Evolutionary conservation across 1,140 invertebrate species (phyloP).

Genomic region (Ceratoteleas bidentatus): DNA sequence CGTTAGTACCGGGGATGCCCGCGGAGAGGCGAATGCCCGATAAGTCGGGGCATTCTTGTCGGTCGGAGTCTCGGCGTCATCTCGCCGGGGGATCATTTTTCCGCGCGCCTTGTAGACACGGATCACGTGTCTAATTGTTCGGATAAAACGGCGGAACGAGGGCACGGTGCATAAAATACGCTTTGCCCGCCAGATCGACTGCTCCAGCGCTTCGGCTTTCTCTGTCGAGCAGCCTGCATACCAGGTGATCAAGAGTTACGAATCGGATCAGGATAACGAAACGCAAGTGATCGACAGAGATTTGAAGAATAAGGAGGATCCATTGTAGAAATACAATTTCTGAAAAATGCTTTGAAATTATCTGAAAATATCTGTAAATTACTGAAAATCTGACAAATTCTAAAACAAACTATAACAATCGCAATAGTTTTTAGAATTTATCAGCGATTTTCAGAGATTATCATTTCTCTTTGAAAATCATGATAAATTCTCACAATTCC

Average conservation of each 20-base stretch:
- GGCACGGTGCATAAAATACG: conserved; percentile 72
- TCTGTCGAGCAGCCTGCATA: conserved; percentile 67
- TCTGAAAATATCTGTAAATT: too few relatives aligned
- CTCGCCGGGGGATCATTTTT: conserved; percentile 51
- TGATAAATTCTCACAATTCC: too few relatives aligned
- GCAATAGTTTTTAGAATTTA: too few relatives aligned
- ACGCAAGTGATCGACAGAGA: too few relatives aligned
- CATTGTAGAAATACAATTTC: too few relatives aligned
- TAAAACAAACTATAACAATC: too few relatives aligned
- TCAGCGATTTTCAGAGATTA: too few relatives aligned
- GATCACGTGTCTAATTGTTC: conserved; percentile 75
- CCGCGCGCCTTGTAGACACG: conserved; percentile 50
- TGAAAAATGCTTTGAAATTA: too few relatives aligned
- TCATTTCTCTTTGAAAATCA: too few relatives aligned
- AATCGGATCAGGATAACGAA: conserved; percentile 1
- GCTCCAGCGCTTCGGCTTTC: conserved; percentile 71
- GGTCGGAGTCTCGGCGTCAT: conserved; percentile 28
- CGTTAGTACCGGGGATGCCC: too few relatives aligned
- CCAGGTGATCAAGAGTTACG: conserved; percentile 66
- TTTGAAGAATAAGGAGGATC: too few relatives aligned
- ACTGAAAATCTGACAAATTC: too few relatives aligned
- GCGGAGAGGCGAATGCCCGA: conserved; percentile 16
- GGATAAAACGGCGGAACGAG: conserved; percentile 74
- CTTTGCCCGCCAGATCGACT: conserved; percentile 72
- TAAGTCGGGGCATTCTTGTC: conserved; percentile 11